Percentiles rank a stretch among this genome's conserved stretches.
phyloP scores from a whole-genome alignment of 2,113 vertebrate species.

The Brienomyrus brachyistius region DNA sequence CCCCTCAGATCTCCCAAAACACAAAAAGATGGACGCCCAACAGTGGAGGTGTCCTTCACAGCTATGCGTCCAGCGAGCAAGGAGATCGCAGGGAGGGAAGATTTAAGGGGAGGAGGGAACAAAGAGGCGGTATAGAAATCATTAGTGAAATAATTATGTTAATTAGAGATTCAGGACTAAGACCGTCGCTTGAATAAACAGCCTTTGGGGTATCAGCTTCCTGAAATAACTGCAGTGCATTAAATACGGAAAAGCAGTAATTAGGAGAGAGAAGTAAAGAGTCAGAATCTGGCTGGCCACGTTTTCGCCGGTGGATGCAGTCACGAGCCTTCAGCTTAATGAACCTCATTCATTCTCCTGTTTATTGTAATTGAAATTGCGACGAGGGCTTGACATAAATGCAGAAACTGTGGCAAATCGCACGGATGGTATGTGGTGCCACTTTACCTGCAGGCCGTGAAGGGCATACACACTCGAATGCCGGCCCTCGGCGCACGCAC shows the following conservation, averaged over 20 bases:
- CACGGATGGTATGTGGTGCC: background rate
- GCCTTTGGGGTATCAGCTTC: slow-evolving; percentile 22
- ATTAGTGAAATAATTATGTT: slow-evolving; percentile 32
- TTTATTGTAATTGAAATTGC: slow-evolving; percentile 23
- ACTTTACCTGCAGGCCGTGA: slow-evolving; percentile 66
- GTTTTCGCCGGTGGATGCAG: background rate
- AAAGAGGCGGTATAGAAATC: slow-evolving; percentile 26
- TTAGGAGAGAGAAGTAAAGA: slow-evolving; percentile 34
- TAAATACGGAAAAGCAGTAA: slow-evolving; percentile 26
- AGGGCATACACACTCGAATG: slow-evolving; percentile 60
- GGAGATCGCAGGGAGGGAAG: background rate
- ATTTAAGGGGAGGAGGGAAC: slow-evolving; percentile 10
- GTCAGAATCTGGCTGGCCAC: slow-evolving; percentile 20
- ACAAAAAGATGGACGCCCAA: background rate
- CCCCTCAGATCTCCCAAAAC: background rate
- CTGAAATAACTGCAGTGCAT: slow-evolving; percentile 31
- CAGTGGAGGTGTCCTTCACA: background rate
- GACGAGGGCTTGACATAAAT: slow-evolving; percentile 8
- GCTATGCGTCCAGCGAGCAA: background rate
- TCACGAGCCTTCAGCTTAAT: slow-evolving; percentile 21
- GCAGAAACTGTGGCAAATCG: background rate
- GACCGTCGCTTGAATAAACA: slow-evolving; percentile 29
- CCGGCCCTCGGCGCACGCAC: slow-evolving; percentile 48
- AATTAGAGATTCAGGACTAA: slow-evolving; percentile 17
- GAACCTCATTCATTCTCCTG: slow-evolving; percentile 21